A percentile compares a stretch with the other conserved stretches of the same genome.
Evolutionary conservation across 2,113 vertebrate species (phyloP).

Genomic region (Laterallus jamaicensis): DNA sequence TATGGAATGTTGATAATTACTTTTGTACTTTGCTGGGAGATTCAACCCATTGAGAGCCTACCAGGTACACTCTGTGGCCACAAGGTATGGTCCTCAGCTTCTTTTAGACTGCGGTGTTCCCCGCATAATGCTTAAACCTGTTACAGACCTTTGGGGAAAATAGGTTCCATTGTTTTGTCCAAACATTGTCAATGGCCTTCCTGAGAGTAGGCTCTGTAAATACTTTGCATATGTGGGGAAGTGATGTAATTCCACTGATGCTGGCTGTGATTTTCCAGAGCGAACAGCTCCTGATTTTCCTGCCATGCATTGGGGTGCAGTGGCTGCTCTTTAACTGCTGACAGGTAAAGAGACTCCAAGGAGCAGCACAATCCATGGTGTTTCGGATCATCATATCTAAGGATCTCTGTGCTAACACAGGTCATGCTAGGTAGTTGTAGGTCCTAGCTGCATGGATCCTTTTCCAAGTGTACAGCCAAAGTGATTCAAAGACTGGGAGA

Average conservation of each 20-base stretch:
- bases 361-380: neutral
- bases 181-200: neutral
- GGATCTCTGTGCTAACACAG: neutral
- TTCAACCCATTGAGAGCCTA: neutral
- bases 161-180: neutral
- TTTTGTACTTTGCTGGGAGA: neutral
- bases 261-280: neutral
- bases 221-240: neutral
- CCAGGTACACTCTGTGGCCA: neutral
- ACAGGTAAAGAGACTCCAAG: neutral
- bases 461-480: neutral
- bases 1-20: neutral
- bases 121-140: neutral
- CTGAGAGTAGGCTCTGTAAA: neutral
- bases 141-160: neutral
- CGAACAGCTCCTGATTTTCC: neutral
- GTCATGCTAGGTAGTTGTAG: neutral
- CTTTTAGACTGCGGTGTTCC: neutral
- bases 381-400: neutral
- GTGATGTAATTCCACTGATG: neutral
- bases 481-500: too few species aligned
- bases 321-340: neutral
- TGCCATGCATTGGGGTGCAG: neutral
- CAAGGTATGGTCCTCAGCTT: neutral
- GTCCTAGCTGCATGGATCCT: neutral